These are phyloP conservation scores for Antedon mediterranea DNA, from an alignment of 53 echinoderm and acorn worm genomes.

Conservation along the genomic window DNA sequence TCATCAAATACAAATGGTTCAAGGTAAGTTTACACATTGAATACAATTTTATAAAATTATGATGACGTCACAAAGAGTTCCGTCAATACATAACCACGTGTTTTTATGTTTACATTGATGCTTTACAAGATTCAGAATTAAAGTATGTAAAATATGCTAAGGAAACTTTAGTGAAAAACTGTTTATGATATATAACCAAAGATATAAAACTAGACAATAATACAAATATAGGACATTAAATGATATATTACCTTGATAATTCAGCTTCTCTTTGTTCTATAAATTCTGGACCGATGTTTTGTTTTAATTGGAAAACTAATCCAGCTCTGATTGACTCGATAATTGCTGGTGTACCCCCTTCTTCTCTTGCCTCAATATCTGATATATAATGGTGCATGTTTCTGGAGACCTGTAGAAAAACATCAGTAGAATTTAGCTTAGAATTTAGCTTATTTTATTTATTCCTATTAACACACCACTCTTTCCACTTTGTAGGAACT, in stretches of 20 bases:
- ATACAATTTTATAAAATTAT: background rate
- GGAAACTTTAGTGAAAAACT: too few relatives aligned
- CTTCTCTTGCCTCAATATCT: conserved; percentile 80
- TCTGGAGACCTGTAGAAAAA: conserved; percentile 45
- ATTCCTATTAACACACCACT: too few relatives aligned
- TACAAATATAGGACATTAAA: too few relatives aligned
- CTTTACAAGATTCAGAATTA: too few relatives aligned
- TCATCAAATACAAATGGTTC: background rate
- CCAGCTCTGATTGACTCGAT: conserved; percentile 94
- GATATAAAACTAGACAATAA: too few relatives aligned
- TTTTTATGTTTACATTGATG: background rate
- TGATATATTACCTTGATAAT: conserved; percentile 32
- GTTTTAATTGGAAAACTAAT: conserved; percentile 73
- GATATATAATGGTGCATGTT: conserved; percentile 66
- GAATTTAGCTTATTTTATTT: too few relatives aligned
- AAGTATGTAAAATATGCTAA: too few relatives aligned
- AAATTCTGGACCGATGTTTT: conserved; percentile 59
- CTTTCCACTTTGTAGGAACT: too few relatives aligned
- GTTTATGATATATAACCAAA: too few relatives aligned
- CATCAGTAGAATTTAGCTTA: background rate
- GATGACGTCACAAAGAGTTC: background rate
- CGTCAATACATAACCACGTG: background rate
- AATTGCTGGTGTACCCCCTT: conserved; percentile 88
- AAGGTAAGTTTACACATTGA: background rate
- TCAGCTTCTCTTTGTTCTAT: conserved; percentile 70